Evolutionary conservation across 2,113 vertebrate genomes (phyloP).

Genomic region (Alethe diademata): DNA sequence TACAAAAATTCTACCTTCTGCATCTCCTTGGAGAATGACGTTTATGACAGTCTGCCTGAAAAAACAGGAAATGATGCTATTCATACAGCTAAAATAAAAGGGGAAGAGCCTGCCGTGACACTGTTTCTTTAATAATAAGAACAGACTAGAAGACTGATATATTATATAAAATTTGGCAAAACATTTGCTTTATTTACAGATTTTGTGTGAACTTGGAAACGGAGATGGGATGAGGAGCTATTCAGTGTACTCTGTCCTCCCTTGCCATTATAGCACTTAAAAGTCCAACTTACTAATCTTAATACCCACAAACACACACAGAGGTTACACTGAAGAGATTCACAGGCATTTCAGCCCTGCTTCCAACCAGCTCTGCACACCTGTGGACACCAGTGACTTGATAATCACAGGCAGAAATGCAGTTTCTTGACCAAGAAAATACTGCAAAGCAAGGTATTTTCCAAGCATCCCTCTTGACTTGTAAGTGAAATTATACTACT

Average conservation of each 20-base stretch:
- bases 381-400: background rate
- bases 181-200: background rate
- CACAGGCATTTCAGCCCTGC: background rate
- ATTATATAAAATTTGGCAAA: background rate
- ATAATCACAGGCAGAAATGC: background rate
- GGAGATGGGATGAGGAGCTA: background rate
- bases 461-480: background rate
- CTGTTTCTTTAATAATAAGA: background rate
- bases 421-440: background rate
- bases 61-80: background rate
- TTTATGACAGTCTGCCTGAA: background rate
- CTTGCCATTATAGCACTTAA: fast-evolving
- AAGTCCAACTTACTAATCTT: background rate
- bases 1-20: background rate
- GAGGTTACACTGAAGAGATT: background rate
- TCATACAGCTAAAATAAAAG: background rate
- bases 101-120: background rate
- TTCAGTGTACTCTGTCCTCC: background rate
- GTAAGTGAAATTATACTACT: background rate
- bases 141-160: background rate
- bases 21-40: background rate
- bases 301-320: background rate
- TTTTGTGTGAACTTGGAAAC: background rate
- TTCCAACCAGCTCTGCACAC: background rate
- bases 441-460: background rate